Conservation (phyloP, 2,888 invertebrate species). For the Ligdia adustata region DNA sequence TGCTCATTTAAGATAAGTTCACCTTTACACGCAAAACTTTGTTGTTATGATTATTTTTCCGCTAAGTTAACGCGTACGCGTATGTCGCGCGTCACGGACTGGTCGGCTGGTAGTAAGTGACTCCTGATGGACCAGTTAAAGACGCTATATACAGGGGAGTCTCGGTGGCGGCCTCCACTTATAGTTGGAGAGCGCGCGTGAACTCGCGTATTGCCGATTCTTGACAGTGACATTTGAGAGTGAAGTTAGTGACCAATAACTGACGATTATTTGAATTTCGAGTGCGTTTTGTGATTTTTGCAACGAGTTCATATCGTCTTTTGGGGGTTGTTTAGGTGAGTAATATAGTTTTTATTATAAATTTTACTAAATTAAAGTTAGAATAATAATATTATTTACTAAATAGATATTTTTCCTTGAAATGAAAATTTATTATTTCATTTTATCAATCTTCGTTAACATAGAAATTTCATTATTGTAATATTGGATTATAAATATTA, state of each 20-base stretch:
- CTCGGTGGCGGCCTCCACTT: background rate
- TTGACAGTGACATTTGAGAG: slow-evolving; percentile 1
- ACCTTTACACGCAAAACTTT: too few relatives aligned
- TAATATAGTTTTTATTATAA: too few relatives aligned
- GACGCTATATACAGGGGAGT: slow-evolving; percentile 15
- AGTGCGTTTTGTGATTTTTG: slow-evolving; percentile 1
- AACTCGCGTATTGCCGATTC: slow-evolving; percentile 12
- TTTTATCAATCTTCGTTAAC: too few relatives aligned
- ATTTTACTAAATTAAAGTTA: too few relatives aligned
- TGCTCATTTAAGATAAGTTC: too few relatives aligned
- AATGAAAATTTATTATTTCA: too few relatives aligned
- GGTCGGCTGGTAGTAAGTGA: background rate
- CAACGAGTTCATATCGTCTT: background rate
- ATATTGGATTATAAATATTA: too few relatives aligned
- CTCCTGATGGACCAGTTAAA: slow-evolving; percentile 13
- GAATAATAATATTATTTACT: too few relatives aligned
- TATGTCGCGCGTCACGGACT: slow-evolving; percentile 12
- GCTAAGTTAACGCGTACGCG: too few relatives aligned
- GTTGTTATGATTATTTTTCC: too few relatives aligned
- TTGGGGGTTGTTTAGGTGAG: background rate
- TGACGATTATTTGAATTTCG: background rate
- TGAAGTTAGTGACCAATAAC: slow-evolving; percentile 20
- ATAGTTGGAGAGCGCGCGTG: slow-evolving; percentile 21
- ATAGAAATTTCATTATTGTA: too few relatives aligned
- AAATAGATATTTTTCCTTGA: too few relatives aligned